Conservation (phyloP, 2,888 invertebrate genomes). For the Xestia ashworthii region DNA sequence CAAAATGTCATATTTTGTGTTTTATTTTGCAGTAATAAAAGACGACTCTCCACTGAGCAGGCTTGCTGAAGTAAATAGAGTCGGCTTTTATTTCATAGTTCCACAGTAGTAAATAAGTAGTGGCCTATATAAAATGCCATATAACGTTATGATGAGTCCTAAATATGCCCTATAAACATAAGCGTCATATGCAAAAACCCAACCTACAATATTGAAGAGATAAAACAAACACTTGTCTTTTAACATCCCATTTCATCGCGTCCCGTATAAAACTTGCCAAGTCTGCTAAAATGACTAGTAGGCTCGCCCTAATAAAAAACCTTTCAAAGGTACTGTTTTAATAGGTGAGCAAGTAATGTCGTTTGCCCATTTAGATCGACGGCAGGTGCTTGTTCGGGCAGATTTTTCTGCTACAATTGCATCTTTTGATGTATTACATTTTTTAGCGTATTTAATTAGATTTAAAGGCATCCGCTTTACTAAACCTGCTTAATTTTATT, state of each 20-base stretch:
- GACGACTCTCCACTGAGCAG: background rate
- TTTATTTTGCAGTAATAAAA: background rate
- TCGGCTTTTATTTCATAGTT: conserved; percentile 18
- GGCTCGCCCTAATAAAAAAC: conserved; percentile 57
- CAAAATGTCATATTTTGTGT: background rate
- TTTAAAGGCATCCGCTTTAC: conserved; percentile 52
- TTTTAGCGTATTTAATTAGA: conserved; percentile 47
- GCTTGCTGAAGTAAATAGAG: background rate
- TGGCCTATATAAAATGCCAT: conserved; percentile 31
- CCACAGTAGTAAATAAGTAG: conserved; percentile 18
- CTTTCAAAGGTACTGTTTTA: conserved; percentile 66
- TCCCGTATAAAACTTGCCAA: conserved; percentile 32
- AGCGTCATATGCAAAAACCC: conserved; percentile 24
- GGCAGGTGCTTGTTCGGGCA: conserved; percentile 72
- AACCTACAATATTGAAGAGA: conserved; percentile 23
- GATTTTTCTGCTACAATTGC: conserved; percentile 72
- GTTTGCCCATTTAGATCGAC: conserved; percentile 69
- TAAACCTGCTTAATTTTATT: conserved; percentile 35
- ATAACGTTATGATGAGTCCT: conserved; percentile 30
- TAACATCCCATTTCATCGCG: conserved; percentile 28
- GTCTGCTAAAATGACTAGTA: conserved; percentile 36
- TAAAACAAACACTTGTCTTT: conserved; percentile 32
- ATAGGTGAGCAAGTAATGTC: conserved; percentile 71
- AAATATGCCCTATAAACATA: conserved; percentile 27
- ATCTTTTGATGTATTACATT: conserved; percentile 48